Evolutionary conservation across 2,113 vertebrate genomes (phyloP).

Genomic region (Nettapus auritus): DNA sequence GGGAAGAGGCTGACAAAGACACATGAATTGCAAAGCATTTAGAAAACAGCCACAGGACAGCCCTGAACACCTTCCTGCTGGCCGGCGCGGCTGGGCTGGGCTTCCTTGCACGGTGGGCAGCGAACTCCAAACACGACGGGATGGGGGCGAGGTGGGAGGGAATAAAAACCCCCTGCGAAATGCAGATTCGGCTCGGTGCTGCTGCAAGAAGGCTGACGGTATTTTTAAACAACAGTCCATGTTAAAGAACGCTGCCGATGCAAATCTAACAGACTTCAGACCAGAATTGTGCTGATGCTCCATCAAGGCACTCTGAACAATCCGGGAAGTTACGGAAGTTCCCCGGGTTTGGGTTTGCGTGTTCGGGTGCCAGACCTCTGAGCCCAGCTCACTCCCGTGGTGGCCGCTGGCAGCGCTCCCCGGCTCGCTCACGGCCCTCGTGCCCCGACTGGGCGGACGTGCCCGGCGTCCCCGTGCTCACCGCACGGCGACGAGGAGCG

Average conservation of each 20-base stretch:
- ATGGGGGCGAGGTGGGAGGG: neutral
- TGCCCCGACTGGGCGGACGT: no score
- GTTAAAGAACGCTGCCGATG: neutral
- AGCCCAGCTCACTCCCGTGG: no score
- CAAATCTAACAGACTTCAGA: neutral
- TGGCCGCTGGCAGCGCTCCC: neutral
- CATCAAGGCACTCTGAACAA: neutral
- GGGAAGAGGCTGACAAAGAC: neutral
- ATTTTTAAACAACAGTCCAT: neutral
- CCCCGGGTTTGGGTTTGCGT: accelerated
- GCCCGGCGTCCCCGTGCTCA: no score
- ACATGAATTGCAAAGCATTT: neutral
- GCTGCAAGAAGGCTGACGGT: neutral
- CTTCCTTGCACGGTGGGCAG: neutral
- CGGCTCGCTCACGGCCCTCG: neutral
- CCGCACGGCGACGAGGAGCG: neutral
- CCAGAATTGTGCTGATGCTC: neutral
- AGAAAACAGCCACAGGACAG: neutral
- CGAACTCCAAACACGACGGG: no score
- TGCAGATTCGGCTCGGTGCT: neutral
- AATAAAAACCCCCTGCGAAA: neutral
- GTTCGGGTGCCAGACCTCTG: neutral
- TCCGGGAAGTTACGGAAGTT: neutral
- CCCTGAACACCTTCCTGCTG: neutral
- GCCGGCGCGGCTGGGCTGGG: neutral